Base-by-base conservation (phyloP, 2,113 vertebrate species). In the Myrmophylax atrothorax region DNA sequence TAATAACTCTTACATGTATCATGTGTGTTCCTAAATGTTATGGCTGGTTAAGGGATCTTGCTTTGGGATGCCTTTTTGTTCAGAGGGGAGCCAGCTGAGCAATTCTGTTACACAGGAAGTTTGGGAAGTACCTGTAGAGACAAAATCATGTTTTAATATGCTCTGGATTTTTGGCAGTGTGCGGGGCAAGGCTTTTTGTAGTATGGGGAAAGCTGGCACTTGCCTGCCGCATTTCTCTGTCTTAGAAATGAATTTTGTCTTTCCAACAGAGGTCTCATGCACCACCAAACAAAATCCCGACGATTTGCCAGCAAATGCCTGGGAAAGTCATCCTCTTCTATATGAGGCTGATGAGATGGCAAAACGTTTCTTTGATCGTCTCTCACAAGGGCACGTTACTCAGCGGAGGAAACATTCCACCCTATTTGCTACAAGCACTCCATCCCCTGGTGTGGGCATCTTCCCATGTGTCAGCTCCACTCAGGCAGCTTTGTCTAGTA, bases 401-500 rank as follows among this genome's bases (percentile, higher is more conserved):
- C 67, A 85, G 75, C 95, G 97, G 47, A 97, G 73, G 68, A 98
- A 96, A 19, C 42, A 14, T 38, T 96, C 92, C 50, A 80, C 72
- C 10, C 18, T 80, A 3, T 92, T 79, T 95, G 62, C 69, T 33
- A 89, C 94, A 33, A 97, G 94, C 62, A 94, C 80, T 77, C 89
- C 77, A 29, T 96, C 91, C 69, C 62, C 86, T 70, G 83, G 7
- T 37, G 78, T n/a, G 62, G 90, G 33, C 47, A 16, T 49, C 50
- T 84, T 89, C 33, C 63, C 84, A 35, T 6, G 0, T 12, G 19
- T 44, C 33, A 44, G 33, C 52, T 93, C 92, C 31, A 55, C 82
- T 77, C 58, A 23, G 35, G 68, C 47, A 44, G 60, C 72, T 28
- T 9, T 3, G 46, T 37, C 28, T 9, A 64, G 59, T 74, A 26